Percentiles rank a stretch among this genome's conserved stretches.
Conservation (phyloP, 2,888 invertebrate species). For the Hoplodrina ambigua region DNA sequence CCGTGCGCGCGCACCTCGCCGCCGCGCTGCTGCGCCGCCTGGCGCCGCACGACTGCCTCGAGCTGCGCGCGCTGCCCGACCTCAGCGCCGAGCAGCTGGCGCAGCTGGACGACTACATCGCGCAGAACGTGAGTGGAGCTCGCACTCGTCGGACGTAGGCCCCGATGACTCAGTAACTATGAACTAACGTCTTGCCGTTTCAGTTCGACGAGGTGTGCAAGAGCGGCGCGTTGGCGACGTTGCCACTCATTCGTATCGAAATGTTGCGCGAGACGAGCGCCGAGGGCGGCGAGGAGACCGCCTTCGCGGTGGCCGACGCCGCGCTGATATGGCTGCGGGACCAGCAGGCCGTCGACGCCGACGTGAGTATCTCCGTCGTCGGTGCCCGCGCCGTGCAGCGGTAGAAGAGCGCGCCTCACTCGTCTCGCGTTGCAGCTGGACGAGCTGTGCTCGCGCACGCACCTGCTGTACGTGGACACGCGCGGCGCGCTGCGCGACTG, state of each 20-base stretch:
- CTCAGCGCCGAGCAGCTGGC: conserved; percentile 89
- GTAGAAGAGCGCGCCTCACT: no score
- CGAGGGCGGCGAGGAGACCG: conserved; percentile 91
- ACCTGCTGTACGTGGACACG: conserved; percentile 94
- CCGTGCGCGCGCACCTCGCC: conserved; percentile 93
- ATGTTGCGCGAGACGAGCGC: conserved; percentile 93
- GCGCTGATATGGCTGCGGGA: conserved; percentile 91
- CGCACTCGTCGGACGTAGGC: no score
- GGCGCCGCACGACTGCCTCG: conserved; percentile 90
- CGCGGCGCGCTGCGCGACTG: conserved; percentile 95
- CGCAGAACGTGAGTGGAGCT: conserved; percentile 90
- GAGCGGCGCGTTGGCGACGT: conserved; percentile 91
- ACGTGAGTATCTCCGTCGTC: conserved; percentile 45
- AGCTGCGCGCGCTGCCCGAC: conserved; percentile 91
- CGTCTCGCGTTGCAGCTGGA: conserved; percentile 62
- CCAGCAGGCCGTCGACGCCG: conserved; percentile 65
- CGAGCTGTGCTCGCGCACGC: conserved; percentile 92
- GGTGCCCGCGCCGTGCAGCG: no score
- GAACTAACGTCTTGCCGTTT: neutral
- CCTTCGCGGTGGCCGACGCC: conserved; percentile 91
- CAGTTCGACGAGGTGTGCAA: conserved; percentile 92
- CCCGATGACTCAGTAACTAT: neutral
- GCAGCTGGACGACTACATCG: conserved; percentile 92
- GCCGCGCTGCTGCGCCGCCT: conserved; percentile 91
- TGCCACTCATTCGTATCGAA: conserved; percentile 93